Evolutionary conservation across 2,888 invertebrate species (phyloP).

Genomic region (Lasioglossum figueresi): DNA sequence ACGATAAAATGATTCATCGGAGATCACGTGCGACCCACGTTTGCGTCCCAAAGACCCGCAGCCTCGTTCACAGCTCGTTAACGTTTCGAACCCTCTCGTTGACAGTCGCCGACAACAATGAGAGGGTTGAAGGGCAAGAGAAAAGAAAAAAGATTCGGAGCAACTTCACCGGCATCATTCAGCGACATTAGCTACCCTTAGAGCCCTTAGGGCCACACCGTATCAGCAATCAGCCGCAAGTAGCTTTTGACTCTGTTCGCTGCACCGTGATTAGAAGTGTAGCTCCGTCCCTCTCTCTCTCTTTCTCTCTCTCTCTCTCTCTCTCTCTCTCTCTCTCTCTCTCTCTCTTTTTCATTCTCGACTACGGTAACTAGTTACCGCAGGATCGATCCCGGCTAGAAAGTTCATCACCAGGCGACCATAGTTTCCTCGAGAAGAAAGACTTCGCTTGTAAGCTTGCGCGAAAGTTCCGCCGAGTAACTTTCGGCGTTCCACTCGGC

Average conservation of each 20-base stretch:
- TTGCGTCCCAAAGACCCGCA: background rate
- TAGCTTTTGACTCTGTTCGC: conserved; percentile 17
- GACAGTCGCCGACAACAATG: background rate
- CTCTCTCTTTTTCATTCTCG: background rate
- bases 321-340: background rate
- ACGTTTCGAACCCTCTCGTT: background rate
- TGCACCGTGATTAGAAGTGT: background rate
- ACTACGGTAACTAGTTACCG: conserved; percentile 3
- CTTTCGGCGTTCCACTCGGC: background rate
- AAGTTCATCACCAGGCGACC: conserved; percentile 5
- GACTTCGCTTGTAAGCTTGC: background rate
- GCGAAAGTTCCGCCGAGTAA: background rate
- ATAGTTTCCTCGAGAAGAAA: conserved; percentile 16
- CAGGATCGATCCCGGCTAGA: background rate
- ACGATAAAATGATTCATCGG: background rate
- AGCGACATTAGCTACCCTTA: conserved; percentile 4
- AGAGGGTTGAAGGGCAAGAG: background rate
- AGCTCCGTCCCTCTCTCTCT: background rate
- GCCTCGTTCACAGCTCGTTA: background rate
- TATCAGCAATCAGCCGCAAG: conserved; percentile 14
- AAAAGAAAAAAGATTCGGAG: conserved; percentile 1
- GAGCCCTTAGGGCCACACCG: background rate
- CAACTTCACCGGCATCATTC: conserved; percentile 2
- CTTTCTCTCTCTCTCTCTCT: background rate
- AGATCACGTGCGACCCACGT: background rate